These are phyloP conservation scores for Bembecia ichneumoniformis DNA, from an alignment of 2,888 invertebrate genomes.

Conservation along the genomic window DNA sequence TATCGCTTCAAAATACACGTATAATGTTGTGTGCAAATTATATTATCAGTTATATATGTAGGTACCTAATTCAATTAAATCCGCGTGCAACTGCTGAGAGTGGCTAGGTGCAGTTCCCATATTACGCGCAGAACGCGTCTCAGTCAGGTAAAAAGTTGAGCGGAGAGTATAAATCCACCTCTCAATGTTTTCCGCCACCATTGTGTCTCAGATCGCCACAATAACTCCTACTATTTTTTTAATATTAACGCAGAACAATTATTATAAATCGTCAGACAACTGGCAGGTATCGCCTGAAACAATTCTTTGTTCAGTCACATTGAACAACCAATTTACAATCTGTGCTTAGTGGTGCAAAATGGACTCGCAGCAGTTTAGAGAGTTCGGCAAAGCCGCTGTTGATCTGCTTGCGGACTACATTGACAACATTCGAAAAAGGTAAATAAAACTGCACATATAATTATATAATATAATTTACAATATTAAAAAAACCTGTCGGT, in stretches of 20 bases:
- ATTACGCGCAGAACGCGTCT: conserved; percentile 8
- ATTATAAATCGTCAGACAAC: too few relatives aligned
- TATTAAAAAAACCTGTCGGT: too few relatives aligned
- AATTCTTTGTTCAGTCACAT: conserved; percentile 2
- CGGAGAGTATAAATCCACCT: conserved; percentile 47
- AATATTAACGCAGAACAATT: too few relatives aligned
- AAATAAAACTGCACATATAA: conserved; percentile 13
- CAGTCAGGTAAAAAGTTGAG: conserved; percentile 44
- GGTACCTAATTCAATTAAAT: too few relatives aligned
- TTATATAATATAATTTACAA: too few relatives aligned
- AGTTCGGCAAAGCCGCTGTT: conserved; percentile 88
- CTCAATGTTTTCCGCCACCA: conserved; percentile 34
- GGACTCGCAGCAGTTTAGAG: conserved; percentile 84
- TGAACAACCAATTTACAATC: not conserved
- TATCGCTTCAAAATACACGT: too few relatives aligned
- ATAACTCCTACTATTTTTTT: conserved; percentile 13
- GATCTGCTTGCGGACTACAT: conserved; percentile 94
- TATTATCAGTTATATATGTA: too few relatives aligned
- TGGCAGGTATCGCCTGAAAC: not conserved
- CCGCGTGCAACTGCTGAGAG: too few relatives aligned
- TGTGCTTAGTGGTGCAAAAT: conserved; percentile 51
- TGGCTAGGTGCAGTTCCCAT: not conserved
- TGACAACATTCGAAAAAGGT: conserved; percentile 86
- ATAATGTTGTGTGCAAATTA: too few relatives aligned
- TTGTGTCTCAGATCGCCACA: conserved; percentile 52